Evolutionary conservation across 2,113 vertebrate genomes (phyloP).

Genomic region (Bos javanicus): DNA sequence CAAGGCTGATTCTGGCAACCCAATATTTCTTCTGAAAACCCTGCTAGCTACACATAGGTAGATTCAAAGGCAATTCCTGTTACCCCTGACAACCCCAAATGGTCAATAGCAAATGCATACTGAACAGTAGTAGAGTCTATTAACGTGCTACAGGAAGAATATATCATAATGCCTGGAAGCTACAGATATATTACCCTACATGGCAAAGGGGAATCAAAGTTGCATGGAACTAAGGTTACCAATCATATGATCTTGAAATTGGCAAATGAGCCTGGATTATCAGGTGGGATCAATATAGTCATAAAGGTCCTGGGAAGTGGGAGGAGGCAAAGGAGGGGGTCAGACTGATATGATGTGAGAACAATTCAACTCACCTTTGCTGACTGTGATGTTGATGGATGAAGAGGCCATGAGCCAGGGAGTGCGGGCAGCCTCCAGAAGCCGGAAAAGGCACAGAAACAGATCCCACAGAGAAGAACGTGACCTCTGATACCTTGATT

Average conservation of each 20-base stretch:
- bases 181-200: fast-evolving
- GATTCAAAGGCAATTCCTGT: neutral
- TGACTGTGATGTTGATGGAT: neutral
- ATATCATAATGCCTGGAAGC: neutral
- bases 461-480: fast-evolving
- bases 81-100: neutral
- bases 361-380: neutral
- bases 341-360: neutral
- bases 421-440: fast-evolving
- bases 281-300: neutral
- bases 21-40: neutral
- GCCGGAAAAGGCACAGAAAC: neutral
- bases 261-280: neutral
- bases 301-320: neutral
- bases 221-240: no score
- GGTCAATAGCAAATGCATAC: neutral
- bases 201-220: neutral
- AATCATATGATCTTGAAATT: neutral
- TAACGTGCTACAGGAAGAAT: neutral
- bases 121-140: neutral
- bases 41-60: neutral
- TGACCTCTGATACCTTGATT: neutral
- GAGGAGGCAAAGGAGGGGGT: neutral
- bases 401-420: neutral
- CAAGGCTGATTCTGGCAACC: neutral